phyloP scores from a whole-genome alignment of 2,888 invertebrate species.

The Copidosoma aretas region DNA sequence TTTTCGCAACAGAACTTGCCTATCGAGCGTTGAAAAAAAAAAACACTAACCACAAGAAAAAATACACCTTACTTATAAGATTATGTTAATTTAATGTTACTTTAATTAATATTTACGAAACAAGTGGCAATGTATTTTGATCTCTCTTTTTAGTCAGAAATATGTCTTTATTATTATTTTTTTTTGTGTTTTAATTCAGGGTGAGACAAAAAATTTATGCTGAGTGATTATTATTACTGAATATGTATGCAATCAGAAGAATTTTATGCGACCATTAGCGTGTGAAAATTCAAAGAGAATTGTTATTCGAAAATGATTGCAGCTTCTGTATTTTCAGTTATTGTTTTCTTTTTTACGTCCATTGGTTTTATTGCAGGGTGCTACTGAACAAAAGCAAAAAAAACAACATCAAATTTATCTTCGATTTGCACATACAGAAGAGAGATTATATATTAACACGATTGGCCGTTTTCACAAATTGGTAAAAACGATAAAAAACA shows the following conservation, averaged over 20 bases:
- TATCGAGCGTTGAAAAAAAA: slow-evolving; percentile 46
- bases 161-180: slow-evolving; percentile 61
- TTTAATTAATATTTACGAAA: slow-evolving; percentile 61
- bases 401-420: not conserved
- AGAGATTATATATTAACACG: slow-evolving; percentile 28
- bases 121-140: slow-evolving; percentile 75
- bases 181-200: slow-evolving; percentile 56
- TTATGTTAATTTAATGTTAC: slow-evolving; percentile 59
- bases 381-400: slow-evolving; percentile 33
- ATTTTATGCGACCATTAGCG: slow-evolving; percentile 49
- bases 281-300: slow-evolving; percentile 45
- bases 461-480: slow-evolving; percentile 20
- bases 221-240: slow-evolving; percentile 46
- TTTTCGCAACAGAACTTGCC: slow-evolving; percentile 55
- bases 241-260: slow-evolving; percentile 47
- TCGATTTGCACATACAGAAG: slow-evolving; percentile 31
- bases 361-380: slow-evolving; percentile 40
- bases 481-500: slow-evolving; percentile 13
- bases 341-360: slow-evolving; percentile 38
- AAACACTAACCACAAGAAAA: slow-evolving; percentile 51
- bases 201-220: slow-evolving; percentile 53
- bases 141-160: slow-evolving; percentile 78
- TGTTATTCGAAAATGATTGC: slow-evolving; percentile 52
- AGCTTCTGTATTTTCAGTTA: slow-evolving; percentile 52
- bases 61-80: slow-evolving; percentile 49